Percentiles rank a stretch among this genome's conserved stretches.
These are phyloP conservation scores for Catocala sponsa DNA, from an alignment of 2,888 invertebrate species.

Conservation along the genomic window DNA sequence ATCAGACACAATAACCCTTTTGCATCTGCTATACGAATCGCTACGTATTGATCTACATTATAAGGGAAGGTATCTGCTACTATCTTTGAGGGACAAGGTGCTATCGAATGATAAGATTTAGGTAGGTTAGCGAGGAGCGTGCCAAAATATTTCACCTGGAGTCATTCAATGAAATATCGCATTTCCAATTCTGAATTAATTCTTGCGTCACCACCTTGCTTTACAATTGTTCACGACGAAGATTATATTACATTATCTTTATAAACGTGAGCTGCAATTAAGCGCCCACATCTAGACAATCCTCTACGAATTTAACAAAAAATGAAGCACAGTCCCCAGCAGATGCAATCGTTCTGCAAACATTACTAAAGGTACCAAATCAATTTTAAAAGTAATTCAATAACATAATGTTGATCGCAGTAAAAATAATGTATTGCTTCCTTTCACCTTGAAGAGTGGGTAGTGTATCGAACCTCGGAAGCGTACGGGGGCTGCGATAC, in stretches of 20 bases:
- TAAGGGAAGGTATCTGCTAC: slow-evolving; percentile 50
- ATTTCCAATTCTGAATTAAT: slow-evolving; percentile 67
- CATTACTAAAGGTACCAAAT: slow-evolving; percentile 72
- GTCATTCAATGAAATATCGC: slow-evolving; percentile 64
- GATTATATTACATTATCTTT: slow-evolving; percentile 87
- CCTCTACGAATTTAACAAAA: slow-evolving; percentile 69
- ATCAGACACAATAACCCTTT: slow-evolving; percentile 77
- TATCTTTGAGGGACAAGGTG: slow-evolving; percentile 68
- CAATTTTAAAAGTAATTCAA: slow-evolving; percentile 86
- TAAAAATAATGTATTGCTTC: slow-evolving; percentile 86
- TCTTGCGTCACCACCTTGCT: slow-evolving; percentile 74
- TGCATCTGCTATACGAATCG: slow-evolving; percentile 73
- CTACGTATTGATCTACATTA: slow-evolving; percentile 53
- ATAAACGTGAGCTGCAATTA: slow-evolving; percentile 82
- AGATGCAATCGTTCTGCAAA: slow-evolving; percentile 83
- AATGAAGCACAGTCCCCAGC: slow-evolving; percentile 68
- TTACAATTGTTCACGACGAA: slow-evolving; percentile 79
- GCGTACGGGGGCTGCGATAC: slow-evolving; percentile 72
- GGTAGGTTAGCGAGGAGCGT: slow-evolving; percentile 73
- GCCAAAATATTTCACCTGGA: slow-evolving; percentile 78
- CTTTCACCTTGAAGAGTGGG: slow-evolving; percentile 80
- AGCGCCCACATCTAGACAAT: slow-evolving; percentile 82
- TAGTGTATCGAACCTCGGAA: slow-evolving; percentile 66
- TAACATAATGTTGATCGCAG: slow-evolving; percentile 85
- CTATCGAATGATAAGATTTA: slow-evolving; percentile 45